These are phyloP conservation scores for Eristalis pertinax DNA, from an alignment of 2,888 invertebrate genomes.

Conservation along the genomic window DNA sequence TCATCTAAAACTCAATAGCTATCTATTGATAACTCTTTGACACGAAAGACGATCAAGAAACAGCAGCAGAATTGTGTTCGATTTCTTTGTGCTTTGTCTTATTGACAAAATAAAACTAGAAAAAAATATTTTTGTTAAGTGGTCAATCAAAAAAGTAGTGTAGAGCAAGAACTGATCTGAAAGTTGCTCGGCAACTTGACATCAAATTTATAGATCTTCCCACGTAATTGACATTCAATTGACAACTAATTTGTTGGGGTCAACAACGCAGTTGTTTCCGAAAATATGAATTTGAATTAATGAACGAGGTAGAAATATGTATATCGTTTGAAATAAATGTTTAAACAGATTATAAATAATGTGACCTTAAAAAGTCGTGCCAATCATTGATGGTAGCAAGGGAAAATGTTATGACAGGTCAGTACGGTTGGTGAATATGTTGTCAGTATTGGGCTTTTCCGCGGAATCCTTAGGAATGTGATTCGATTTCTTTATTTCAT, in stretches of 20 bases:
- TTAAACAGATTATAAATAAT: neutral
- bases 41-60: too few species aligned
- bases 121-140: neutral
- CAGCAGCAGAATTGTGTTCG: too few species aligned
- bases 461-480: too few species aligned
- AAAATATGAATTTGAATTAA: neutral
- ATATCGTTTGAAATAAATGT: neutral
- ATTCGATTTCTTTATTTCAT: too few species aligned
- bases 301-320: neutral
- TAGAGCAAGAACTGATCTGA: neutral
- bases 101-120: neutral
- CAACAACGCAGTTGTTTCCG: conserved; percentile 8
- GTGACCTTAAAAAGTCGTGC: neutral
- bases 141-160: neutral
- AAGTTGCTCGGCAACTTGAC: neutral
- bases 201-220: neutral
- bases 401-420: neutral
- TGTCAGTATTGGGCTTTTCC: too few species aligned
- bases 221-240: neutral
- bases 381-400: neutral
- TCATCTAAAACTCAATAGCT: too few species aligned
- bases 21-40: too few species aligned
- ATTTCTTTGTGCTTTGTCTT: neutral
- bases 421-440: neutral
- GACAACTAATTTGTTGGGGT: neutral